Evolutionary conservation across 2,888 invertebrate species (phyloP).

Genomic region (Psococerastis gibbosa): DNA sequence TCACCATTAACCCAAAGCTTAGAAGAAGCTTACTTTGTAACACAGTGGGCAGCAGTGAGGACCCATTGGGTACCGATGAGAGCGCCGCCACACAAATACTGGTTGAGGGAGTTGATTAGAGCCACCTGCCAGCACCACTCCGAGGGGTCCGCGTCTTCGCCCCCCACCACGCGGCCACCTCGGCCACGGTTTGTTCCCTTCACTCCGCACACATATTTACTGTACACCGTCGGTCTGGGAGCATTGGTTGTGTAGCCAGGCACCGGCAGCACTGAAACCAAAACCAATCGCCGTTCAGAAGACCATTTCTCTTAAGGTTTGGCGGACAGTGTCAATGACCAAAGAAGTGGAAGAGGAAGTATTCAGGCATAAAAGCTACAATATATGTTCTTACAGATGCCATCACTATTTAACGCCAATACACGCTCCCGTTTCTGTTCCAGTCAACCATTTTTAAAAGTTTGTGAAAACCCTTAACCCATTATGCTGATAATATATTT

Average conservation of each 20-base stretch:
- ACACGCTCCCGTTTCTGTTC: too few relatives aligned
- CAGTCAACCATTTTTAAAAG: too few relatives aligned
- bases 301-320: too few relatives aligned
- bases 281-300: too few relatives aligned
- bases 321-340: too few relatives aligned
- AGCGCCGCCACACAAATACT: constrained; percentile 84
- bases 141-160: constrained; percentile 74
- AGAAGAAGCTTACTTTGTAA: constrained; percentile 55
- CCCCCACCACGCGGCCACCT: constrained; percentile 56
- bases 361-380: too few relatives aligned
- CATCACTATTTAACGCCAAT: too few relatives aligned
- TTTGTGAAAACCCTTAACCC: too few relatives aligned
- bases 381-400: too few relatives aligned
- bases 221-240: constrained; percentile 51
- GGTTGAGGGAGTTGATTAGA: constrained; percentile 79
- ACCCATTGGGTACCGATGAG: constrained; percentile 90
- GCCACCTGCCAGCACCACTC: constrained; percentile 96
- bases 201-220: constrained; percentile 82
- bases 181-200: constrained; percentile 50
- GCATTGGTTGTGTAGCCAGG: constrained; percentile 22
- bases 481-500: too few relatives aligned
- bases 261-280: background rate
- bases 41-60: constrained; percentile 82
- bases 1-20: too few relatives aligned
- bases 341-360: too few relatives aligned